Base-by-base conservation (phyloP, 2,113 vertebrate species). In the Riparia riparia region DNA sequence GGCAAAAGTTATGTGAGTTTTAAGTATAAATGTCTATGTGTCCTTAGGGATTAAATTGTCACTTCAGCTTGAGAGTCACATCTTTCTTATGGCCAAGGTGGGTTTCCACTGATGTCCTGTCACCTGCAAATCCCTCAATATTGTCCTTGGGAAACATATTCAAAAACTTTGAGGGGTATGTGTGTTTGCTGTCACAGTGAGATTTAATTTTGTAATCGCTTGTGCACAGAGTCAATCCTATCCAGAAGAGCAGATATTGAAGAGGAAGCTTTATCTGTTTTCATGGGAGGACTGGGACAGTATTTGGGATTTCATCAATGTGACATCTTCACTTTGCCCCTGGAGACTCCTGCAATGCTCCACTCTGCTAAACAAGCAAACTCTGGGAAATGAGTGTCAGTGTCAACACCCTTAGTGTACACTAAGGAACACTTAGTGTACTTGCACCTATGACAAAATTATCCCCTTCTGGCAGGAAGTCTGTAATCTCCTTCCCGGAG, bases 401-500 rank as follows among this genome's bases (percentile, higher is more conserved):
- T 42, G 56, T 49, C 82, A 86, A 53, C 44, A 26, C 51, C 60
- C 80, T n/a, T n/a, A n/a, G n/a, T n/a, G n/a, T n/a, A n/a, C n/a
- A n/a, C n/a, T n/a, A n/a, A n/a, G n/a, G n/a, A n/a, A 89, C 71
- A 89, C 60, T 63, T 8, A 5, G 37, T 32, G 69, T 74, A 28
- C 72, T 81, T 44, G 83, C 69, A 82, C 89, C 89, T 81, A 74
- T 66, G 85, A 77, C 82, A 92, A 91, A 96, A 97, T 96, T 92
- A 88, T 54, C 54, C 71, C 58, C 58, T 95, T 83, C 71, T 88
- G 47, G 71, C 85, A 86, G 91, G 58, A 89, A 93, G 82, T 82
- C 85, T 95, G 90, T 78, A 87, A 93, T 91, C 56, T 90, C 74
- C 71, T 78, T 96, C 61, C 78, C 2, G 0, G 61, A 82, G 73